Evolutionary conservation across 1,140 invertebrate species (phyloP).

Genomic region (Heliconius eleuchia): DNA sequence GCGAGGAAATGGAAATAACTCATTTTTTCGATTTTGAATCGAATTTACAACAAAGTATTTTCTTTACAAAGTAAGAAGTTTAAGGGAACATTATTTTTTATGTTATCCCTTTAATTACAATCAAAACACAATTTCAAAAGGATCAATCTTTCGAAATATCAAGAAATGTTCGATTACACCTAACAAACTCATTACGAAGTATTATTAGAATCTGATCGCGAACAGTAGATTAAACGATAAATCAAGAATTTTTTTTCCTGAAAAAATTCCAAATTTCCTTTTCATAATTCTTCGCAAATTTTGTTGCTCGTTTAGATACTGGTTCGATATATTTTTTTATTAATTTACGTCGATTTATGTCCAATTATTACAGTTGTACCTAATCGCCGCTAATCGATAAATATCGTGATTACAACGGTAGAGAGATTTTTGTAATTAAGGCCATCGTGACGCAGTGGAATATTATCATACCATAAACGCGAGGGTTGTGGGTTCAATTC

Average conservation of each 20-base stretch:
- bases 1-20: too few species aligned
- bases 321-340: not conserved
- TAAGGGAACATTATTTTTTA: too few species aligned
- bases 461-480: too few species aligned
- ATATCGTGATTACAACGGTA: not conserved
- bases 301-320: not conserved
- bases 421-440: not conserved
- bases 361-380: not conserved
- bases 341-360: not conserved
- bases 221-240: constrained; percentile 22
- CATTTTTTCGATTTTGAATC: too few species aligned
- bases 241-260: constrained; percentile 7
- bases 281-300: constrained; percentile 6
- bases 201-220: constrained; percentile 28
- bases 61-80: too few species aligned
- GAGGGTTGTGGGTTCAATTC: not conserved
- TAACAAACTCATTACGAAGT: constrained; percentile 28
- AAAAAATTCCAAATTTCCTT: not conserved
- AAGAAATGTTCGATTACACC: constrained; percentile 19
- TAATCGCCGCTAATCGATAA: not conserved
- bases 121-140: not conserved
- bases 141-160: constrained; percentile 20
- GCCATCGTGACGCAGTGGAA: not conserved
- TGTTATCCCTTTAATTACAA: not conserved
- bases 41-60: too few species aligned